phyloP scores from a whole-genome alignment of 2,888 invertebrate species.

The Platynereis dumerilii region DNA sequence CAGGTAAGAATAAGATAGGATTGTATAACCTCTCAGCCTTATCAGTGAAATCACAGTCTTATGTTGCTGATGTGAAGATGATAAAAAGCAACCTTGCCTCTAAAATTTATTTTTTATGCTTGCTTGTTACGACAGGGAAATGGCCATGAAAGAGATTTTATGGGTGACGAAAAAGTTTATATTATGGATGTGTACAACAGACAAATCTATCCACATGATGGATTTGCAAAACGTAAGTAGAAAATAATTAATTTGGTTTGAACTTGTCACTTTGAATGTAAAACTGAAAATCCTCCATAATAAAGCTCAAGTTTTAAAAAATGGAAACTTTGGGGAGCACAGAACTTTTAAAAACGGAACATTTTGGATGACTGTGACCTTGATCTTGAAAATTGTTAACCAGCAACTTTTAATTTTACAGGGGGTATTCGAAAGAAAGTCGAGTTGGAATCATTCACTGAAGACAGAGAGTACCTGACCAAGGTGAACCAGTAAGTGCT shows the following conservation, averaged over 20 bases:
- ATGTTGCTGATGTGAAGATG: too few relatives aligned
- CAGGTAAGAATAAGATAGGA: conserved; percentile 69
- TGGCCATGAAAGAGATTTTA: conserved; percentile 84
- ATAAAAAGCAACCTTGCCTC: too few relatives aligned
- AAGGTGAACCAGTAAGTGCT: conserved; percentile 74
- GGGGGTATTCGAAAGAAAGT: conserved; percentile 75
- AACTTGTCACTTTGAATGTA: neutral
- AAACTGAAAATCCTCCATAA: neutral
- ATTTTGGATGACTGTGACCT: too few relatives aligned
- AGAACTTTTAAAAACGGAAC: too few relatives aligned
- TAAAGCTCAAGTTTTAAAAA: neutral
- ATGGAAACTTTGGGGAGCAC: too few relatives aligned
- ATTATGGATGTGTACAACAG: conserved; percentile 88
- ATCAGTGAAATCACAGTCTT: too few relatives aligned
- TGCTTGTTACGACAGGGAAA: too few relatives aligned
- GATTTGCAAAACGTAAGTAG: conserved; percentile 71
- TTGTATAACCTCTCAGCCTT: too few relatives aligned
- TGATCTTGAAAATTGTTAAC: too few relatives aligned
- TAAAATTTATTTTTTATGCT: too few relatives aligned
- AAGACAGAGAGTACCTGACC: conserved; percentile 75
- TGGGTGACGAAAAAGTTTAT: conserved; percentile 74
- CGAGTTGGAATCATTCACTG: conserved; percentile 71
- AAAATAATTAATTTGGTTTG: too few relatives aligned
- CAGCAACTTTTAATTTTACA: too few relatives aligned
- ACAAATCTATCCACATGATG: conserved; percentile 81